Base-by-base conservation (phyloP, 2,113 vertebrate genomes). In the Sigmodon hispidus region DNA sequence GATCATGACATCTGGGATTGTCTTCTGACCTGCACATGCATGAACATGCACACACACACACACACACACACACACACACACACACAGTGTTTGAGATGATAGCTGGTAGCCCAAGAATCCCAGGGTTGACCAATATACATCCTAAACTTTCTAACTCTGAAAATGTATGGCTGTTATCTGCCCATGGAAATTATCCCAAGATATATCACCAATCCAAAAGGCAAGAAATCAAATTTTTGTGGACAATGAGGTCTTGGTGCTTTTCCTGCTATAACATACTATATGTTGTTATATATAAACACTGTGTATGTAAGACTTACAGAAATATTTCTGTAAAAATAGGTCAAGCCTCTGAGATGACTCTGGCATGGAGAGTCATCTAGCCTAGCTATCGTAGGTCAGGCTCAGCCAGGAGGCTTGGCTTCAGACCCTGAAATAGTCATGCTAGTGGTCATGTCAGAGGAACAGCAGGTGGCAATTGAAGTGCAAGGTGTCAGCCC, bases 351-450 rank as follows among this genome's bases (percentile, higher is more conserved):
- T 45, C 8, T 8, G 15, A 11, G 26, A 34, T 12, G n/a, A 2
- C 3, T 22, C 72, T 5, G 43, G 26, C 12, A 22, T 1, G 0
- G 55, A 24, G n/a, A n/a, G n/a, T n/a, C n/a, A n/a, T n/a, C n/a
- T n/a, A 3, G 34, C 10, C 2, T 0, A 3, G 10, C 24, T 4
- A 17, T 5, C 8, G 7, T 13, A 22, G 43, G 31, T 36, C 40
- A 45, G 29, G 59, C 40, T 29, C 34, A 52, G 31, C 76, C 48
- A 34, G 52, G 59, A 76, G 48, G 31, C 57, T 59, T 50, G 5
- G 76, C 17, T 24, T 26, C 63, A 0, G 36, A 19, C 43, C 24
- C 76, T 31, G 5, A 36, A 16, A 0, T 10, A 0, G 11, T n/a
- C n/a, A n/a, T n/a, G n/a, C n/a, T n/a, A n/a, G n/a, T n/a, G n/a